Percentiles rank a stretch among this genome's conserved stretches.
These are phyloP conservation scores for Drosophila emarginata DNA, from an alignment of 2,888 invertebrate species.

Conservation along the genomic window DNA sequence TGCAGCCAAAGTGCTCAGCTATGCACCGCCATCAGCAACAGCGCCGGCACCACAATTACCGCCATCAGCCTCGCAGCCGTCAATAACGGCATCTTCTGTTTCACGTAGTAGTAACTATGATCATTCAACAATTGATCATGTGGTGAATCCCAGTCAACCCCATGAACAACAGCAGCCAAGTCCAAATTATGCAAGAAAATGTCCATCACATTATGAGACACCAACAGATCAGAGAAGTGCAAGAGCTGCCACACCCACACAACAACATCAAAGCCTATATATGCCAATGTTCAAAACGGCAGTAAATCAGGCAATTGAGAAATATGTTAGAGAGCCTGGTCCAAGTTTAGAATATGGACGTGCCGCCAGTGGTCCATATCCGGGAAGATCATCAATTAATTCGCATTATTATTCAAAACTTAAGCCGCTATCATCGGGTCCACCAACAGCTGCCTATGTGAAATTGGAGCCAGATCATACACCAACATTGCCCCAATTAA, in stretches of 20 bases:
- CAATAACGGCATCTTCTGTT: slow-evolving; percentile 10
- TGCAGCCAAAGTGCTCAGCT: slow-evolving; percentile 39
- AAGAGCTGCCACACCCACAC: slow-evolving; percentile 25
- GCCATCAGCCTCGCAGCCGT: slow-evolving; percentile 17
- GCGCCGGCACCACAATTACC: background rate
- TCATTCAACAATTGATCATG: slow-evolving; percentile 54
- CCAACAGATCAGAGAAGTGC: slow-evolving; percentile 58
- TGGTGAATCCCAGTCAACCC: slow-evolving; percentile 76
- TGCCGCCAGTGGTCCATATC: background rate
- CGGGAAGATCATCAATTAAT: background rate
- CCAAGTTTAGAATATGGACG: slow-evolving; percentile 60
- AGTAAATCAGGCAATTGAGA: slow-evolving; percentile 68
- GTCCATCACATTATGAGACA: slow-evolving; percentile 74
- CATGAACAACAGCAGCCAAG: slow-evolving; percentile 75
- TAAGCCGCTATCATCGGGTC: slow-evolving; percentile 10
- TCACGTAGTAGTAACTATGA: slow-evolving; percentile 43
- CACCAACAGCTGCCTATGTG: slow-evolving; percentile 44
- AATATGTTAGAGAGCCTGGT: slow-evolving; percentile 62
- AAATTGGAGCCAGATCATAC: slow-evolving; percentile 54
- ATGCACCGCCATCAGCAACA: slow-evolving; percentile 33
- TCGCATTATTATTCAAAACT: slow-evolving; percentile 35
- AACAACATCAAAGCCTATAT: slow-evolving; percentile 71
- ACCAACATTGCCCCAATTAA: slow-evolving; percentile 20
- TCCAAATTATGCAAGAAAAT: slow-evolving; percentile 78
- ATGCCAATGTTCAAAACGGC: slow-evolving; percentile 75